Base-by-base conservation (phyloP, 2,888 invertebrate species). In the Helleia helle region DNA sequence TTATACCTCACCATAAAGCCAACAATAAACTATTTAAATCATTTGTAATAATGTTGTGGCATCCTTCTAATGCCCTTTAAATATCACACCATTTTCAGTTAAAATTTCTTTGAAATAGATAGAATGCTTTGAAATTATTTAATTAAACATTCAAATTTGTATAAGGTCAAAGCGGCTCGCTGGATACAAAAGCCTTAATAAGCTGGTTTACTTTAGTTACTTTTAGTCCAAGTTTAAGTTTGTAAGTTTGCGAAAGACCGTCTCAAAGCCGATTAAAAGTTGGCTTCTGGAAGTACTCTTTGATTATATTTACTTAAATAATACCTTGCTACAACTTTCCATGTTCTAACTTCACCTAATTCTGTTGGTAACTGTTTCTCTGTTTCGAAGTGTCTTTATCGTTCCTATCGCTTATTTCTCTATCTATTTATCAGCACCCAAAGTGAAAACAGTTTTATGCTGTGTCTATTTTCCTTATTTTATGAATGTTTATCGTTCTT, bases 251-350 rank as follows among this genome's bases (percentile, higher is more conserved):
- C 40, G 42, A 44, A 40, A 40, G 42, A 26, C 40, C 18, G 38
- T 31, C 29, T 42, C 6, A 36, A 47, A 47, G 44, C 47, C 47
- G 47, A 47, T 47, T 47, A 47, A 37, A 42, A 44, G 38, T 47
- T 44, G 41, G 38, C 34, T 28, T 24, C 38, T 30, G 29, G 43
- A 29, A 30, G 36, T 14, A 41, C 43, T 43, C 43, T 43, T 43
- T 43, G 41, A 46, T 43, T 43, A 44, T 44, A 38, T 46, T 46
- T 46, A 40, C 43, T 34, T 22, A 46, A 46, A 46, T 46, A 27
- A 46, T 41, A 44, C 30, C 24, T 31, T 15, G 11, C 30, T 12
- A 39, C 11, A 41, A 29, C 37, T 41, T 41, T 31, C 37, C 28
- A 40, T 14, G 14, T 40, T 27, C 30, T 31, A 18, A 11, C 39